These are phyloP conservation scores for Cephalopholis sonnerati DNA, from an alignment of 2,113 vertebrate genomes.

Conservation along the genomic window DNA sequence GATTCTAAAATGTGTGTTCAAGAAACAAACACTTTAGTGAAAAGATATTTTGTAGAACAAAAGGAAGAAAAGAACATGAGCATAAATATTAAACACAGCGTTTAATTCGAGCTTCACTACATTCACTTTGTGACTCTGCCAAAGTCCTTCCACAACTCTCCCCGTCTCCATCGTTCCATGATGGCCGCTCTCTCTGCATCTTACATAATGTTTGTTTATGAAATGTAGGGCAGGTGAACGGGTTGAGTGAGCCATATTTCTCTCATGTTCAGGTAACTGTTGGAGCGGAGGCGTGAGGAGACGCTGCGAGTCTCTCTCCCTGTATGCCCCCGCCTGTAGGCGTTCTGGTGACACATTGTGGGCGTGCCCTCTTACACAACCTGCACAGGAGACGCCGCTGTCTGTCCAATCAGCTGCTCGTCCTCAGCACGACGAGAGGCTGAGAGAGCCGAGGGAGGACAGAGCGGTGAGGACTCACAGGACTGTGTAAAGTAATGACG, in stretches of 20 bases:
- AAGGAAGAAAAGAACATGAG: too few relatives aligned
- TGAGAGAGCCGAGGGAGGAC: neutral
- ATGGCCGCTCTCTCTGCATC: neutral
- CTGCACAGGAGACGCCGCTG: slow-evolving; percentile 31
- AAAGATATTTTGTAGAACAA: neutral
- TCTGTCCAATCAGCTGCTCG: slow-evolving; percentile 19
- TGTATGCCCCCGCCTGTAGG: slow-evolving; percentile 15
- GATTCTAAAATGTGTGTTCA: too few relatives aligned
- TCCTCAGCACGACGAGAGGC: neutral
- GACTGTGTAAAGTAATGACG: too few relatives aligned
- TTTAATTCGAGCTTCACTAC: neutral
- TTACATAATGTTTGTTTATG: slow-evolving; percentile 30
- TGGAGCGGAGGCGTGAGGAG: slow-evolving; percentile 54
- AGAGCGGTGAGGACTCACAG: neutral
- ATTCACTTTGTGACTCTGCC: neutral
- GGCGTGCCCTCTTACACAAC: slow-evolving; percentile 57
- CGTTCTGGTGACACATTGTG: slow-evolving; percentile 54
- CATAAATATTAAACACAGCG: too few relatives aligned
- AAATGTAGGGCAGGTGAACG: slow-evolving; percentile 10
- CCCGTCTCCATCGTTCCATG: neutral
- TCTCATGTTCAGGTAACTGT: slow-evolving; percentile 37
- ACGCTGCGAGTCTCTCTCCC: neutral
- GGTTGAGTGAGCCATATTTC: neutral
- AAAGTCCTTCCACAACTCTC: neutral
- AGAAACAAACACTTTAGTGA: too few relatives aligned